These are phyloP conservation scores for Zaprionus davidi DNA, from an alignment of 1,140 invertebrate species.

Conservation along the genomic window DNA sequence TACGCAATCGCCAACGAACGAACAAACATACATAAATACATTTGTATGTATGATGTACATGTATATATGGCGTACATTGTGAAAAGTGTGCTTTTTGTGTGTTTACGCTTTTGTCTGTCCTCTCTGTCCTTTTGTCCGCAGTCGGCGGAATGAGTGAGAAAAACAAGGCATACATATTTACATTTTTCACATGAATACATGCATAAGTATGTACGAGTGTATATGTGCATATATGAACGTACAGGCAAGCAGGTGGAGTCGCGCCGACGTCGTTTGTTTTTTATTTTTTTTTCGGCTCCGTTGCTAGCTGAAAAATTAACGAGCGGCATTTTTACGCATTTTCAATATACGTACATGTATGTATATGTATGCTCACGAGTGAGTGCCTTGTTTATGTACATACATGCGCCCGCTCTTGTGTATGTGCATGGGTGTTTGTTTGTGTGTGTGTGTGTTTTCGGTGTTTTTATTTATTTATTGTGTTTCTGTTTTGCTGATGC, in stretches of 20 bases:
- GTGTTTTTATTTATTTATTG: slow-evolving; percentile 82
- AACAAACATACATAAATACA: slow-evolving; percentile 32
- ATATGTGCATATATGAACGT: slow-evolving; percentile 34
- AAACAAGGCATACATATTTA: slow-evolving; percentile 64
- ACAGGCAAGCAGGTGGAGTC: slow-evolving; percentile 72
- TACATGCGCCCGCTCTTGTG: slow-evolving; percentile 32
- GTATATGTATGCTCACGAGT: slow-evolving; percentile 36
- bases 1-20: slow-evolving; percentile 72
- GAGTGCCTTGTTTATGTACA: slow-evolving; percentile 38
- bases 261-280: slow-evolving; percentile 60
- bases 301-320: slow-evolving; percentile 81
- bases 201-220: slow-evolving; percentile 33
- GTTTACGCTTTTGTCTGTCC: slow-evolving; percentile 64
- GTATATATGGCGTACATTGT: slow-evolving; percentile 52
- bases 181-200: slow-evolving; percentile 46
- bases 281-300: slow-evolving; percentile 44
- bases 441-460: slow-evolving; percentile 67
- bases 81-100: slow-evolving; percentile 79
- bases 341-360: slow-evolving; percentile 62
- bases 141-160: slow-evolving; percentile 57
- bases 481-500: slow-evolving; percentile 74
- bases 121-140: slow-evolving; percentile 51
- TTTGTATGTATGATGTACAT: slow-evolving; percentile 39
- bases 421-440: slow-evolving; percentile 5
- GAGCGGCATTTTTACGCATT: slow-evolving; percentile 82